Conservation (phyloP, 1,140 invertebrate species). For the Tetramorium parvispinum region DNA sequence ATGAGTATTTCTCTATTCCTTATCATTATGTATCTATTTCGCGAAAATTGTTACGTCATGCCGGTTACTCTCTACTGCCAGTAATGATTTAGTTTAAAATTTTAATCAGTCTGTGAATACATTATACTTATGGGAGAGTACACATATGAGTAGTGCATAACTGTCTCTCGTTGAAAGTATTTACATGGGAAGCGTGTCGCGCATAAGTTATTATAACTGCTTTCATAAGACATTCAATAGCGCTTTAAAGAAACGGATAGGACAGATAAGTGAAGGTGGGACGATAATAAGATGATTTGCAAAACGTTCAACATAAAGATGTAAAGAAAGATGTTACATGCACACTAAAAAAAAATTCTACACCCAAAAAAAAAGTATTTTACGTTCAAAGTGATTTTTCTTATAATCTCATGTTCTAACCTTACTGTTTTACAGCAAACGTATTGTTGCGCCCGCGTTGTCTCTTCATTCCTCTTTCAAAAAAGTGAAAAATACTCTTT, state of each 20-base stretch:
- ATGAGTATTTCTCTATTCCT: constrained; percentile 15
- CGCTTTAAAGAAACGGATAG: background rate
- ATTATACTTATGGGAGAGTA: background rate
- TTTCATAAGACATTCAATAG: background rate
- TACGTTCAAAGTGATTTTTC: too few species aligned
- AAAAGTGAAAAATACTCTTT: too few species aligned
- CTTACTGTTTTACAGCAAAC: too few species aligned
- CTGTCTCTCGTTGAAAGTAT: background rate
- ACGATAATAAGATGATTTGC: background rate
- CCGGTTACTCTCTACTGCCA: background rate
- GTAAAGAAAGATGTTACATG: background rate
- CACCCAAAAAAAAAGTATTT: too few species aligned
- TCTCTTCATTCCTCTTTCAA: too few species aligned
- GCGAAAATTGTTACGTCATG: constrained; percentile 27
- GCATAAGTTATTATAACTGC: background rate
- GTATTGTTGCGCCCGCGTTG: too few species aligned
- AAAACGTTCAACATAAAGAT: background rate
- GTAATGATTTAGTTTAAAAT: background rate
- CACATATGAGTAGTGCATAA: background rate
- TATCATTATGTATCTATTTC: constrained; percentile 31
- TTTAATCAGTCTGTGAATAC: background rate
- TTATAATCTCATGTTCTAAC: too few species aligned
- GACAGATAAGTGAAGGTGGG: background rate
- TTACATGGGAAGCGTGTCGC: background rate
- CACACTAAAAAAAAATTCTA: too few species aligned